phyloP scores from a whole-genome alignment of 1,140 invertebrate genomes.

The Hypothenemus hampei region DNA sequence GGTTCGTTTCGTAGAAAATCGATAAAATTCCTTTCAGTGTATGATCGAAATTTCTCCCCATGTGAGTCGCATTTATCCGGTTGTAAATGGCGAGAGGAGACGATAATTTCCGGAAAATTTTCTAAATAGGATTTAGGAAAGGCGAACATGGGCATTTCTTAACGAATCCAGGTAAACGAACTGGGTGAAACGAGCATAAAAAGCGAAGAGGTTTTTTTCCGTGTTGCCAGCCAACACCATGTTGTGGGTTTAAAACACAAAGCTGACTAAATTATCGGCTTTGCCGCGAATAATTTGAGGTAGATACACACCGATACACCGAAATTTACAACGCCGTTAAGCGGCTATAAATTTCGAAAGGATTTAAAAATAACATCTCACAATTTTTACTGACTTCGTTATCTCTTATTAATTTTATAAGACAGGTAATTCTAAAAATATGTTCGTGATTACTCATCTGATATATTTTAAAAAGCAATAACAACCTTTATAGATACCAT shows the following conservation, averaged over 20 bases:
- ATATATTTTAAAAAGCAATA: background rate
- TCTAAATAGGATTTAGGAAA: slow-evolving; percentile 10
- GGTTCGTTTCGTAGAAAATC: no score
- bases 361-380: slow-evolving; percentile 2
- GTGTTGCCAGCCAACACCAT: no score
- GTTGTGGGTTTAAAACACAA: no score
- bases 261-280: background rate
- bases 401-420: slow-evolving; percentile 1
- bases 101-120: slow-evolving; percentile 19
- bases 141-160: slow-evolving; percentile 1
- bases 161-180: background rate
- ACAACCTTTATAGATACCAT: background rate
- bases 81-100: slow-evolving; percentile 14
- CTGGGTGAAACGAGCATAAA: background rate
- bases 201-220: background rate
- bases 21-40: slow-evolving; percentile 8
- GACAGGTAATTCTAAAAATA: background rate
- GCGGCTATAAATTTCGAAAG: background rate
- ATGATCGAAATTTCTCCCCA: slow-evolving; percentile 5
- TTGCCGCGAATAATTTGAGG: background rate
- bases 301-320: background rate
- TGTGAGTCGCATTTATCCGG: slow-evolving; percentile 7
- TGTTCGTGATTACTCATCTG: background rate
- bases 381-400: background rate
- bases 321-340: slow-evolving; percentile 6